A percentile compares a stretch with the other conserved stretches of the same genome.
Evolutionary conservation across 1,140 invertebrate species (phyloP).

Genomic region (Pogonomyrmex barbatus): DNA sequence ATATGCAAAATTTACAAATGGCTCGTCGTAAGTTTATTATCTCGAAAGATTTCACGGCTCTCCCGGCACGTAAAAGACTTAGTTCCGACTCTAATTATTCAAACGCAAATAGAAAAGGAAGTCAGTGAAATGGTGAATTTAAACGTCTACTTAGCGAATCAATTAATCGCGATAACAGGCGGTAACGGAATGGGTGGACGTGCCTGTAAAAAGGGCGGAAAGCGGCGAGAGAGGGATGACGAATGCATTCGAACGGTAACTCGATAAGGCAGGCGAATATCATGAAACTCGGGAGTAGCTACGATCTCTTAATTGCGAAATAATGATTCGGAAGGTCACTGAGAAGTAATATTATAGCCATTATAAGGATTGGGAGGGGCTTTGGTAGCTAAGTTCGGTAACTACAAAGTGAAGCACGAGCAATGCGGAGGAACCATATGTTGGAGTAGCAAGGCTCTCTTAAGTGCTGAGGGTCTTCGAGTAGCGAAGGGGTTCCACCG

Average conservation of each 20-base stretch:
- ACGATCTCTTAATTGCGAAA: conserved; percentile 41
- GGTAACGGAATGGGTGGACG: background rate
- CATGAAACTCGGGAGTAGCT: background rate
- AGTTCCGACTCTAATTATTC: conserved; percentile 14
- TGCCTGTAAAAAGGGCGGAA: background rate
- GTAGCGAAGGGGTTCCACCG: conserved; percentile 4
- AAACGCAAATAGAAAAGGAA: conserved; percentile 29
- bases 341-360: conserved; percentile 27
- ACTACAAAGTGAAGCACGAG: conserved; percentile 43
- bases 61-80: background rate
- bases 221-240: background rate
- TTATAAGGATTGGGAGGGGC: conserved; percentile 20
- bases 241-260: conserved; percentile 12
- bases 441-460: conserved; percentile 7
- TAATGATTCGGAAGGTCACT: conserved; percentile 10
- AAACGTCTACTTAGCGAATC: conserved; percentile 41
- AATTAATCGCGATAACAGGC: conserved; percentile 43
- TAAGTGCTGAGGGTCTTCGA: conserved; percentile 47
- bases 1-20: conserved; percentile 11
- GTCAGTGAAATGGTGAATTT: conserved; percentile 36
- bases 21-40: background rate
- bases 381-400: background rate
- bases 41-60: conserved; percentile 1
- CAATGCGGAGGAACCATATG: conserved; percentile 35
- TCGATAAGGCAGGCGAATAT: conserved; percentile 30